Percentiles rank a stretch among this genome's conserved stretches.
These are phyloP conservation scores for Coreius guichenoti DNA, from an alignment of 2,797 vertebrate species.

Conservation along the genomic window DNA sequence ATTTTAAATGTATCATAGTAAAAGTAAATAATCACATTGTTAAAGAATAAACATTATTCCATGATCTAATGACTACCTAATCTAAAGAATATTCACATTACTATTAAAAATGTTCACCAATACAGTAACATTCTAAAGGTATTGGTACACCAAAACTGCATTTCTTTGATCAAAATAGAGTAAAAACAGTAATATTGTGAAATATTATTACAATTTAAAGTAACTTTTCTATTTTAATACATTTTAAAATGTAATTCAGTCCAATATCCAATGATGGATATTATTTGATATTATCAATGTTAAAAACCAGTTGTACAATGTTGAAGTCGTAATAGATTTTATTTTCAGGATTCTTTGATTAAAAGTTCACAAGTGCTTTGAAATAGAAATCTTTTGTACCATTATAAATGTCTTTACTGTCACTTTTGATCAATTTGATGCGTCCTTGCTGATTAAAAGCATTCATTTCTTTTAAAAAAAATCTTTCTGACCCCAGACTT, in stretches of 20 bases:
- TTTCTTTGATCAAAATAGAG: slow-evolving; percentile 4
- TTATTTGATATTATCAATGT: background rate
- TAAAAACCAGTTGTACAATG: background rate
- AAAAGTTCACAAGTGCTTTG: background rate
- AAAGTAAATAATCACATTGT: background rate
- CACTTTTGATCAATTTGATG: background rate
- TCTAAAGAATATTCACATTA: background rate
- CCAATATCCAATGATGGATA: background rate
- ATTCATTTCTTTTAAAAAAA: background rate
- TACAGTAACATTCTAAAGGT: background rate
- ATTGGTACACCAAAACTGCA: background rate
- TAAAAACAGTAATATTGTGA: background rate
- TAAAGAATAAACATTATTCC: background rate
- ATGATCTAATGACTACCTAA: slow-evolving; percentile 2
- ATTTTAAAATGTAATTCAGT: background rate
- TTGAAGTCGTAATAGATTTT: background rate
- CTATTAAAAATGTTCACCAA: background rate
- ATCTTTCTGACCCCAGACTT: background rate
- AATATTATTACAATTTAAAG: background rate
- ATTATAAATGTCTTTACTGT: background rate
- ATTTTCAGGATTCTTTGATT: background rate
- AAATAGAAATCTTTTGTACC: too few relatives aligned
- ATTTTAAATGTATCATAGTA: background rate
- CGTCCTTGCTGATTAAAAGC: background rate
- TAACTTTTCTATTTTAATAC: background rate